Percentiles rank a stretch among this genome's conserved stretches.
Conservation (phyloP, 2,113 vertebrate genomes). For the Empidonax alnorum region DNA sequence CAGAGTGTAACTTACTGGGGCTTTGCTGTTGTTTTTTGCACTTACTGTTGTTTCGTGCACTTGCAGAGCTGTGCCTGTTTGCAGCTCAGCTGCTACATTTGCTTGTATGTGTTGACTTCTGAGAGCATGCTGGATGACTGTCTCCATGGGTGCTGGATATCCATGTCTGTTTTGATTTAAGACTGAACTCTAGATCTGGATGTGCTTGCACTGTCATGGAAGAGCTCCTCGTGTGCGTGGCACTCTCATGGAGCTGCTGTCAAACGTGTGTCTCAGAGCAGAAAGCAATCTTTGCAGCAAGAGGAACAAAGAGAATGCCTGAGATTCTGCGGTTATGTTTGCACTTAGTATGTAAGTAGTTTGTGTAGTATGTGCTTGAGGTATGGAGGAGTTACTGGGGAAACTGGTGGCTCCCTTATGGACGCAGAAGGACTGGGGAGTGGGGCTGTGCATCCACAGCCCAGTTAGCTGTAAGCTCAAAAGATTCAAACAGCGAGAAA, state of each 20-base stretch:
- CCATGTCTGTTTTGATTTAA: not conserved
- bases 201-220: not conserved
- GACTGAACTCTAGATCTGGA: not conserved
- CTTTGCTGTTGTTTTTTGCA: not conserved
- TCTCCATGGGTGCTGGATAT: not conserved
- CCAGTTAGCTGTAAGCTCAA: not conserved
- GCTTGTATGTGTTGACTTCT: not conserved
- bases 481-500: not conserved
- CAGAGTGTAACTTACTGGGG: not conserved
- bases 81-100: not conserved
- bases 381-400: not conserved
- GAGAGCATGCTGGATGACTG: not conserved
- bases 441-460: not conserved
- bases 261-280: not conserved
- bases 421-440: not conserved
- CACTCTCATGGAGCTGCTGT: not conserved
- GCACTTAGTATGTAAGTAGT: not conserved
- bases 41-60: not conserved
- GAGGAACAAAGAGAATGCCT: not conserved
- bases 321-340: not conserved
- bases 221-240: accelerated
- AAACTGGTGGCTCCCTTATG: not conserved
- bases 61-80: not conserved
- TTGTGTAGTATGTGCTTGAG: not conserved
- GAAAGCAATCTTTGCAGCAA: not conserved